Evolutionary conservation across 2,888 invertebrate species (phyloP).

Genomic region (Hartigia nigra): DNA sequence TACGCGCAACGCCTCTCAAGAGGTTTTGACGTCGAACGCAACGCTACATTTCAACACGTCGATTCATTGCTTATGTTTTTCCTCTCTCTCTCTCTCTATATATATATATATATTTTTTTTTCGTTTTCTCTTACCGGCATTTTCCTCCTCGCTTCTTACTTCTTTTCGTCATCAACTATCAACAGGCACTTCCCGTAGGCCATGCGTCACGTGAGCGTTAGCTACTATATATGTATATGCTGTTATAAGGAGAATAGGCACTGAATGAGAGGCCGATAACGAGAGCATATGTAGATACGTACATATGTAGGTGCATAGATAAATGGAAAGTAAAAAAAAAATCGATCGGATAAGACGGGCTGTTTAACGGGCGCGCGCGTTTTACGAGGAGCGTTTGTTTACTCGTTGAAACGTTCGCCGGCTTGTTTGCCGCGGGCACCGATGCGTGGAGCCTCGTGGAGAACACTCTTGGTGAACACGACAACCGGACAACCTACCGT

Average conservation of each 20-base stretch:
- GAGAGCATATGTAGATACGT: background rate
- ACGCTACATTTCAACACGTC: background rate
- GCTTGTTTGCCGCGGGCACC: background rate
- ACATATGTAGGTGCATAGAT: background rate
- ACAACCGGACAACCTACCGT: background rate
- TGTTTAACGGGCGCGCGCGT: background rate
- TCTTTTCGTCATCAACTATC: background rate
- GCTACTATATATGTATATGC: background rate
- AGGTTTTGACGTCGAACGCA: conserved; percentile 1
- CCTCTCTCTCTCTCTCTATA: background rate
- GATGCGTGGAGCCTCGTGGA: background rate
- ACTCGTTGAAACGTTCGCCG: background rate
- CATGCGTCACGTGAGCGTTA: background rate
- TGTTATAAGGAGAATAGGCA: too few relatives aligned
- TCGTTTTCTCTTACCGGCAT: background rate
- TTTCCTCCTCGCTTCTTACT: background rate
- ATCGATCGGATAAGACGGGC: background rate
- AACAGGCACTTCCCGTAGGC: background rate
- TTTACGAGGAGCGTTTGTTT: background rate
- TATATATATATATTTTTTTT: background rate
- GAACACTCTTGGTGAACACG: background rate
- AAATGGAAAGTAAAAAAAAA: background rate
- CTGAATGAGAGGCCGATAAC: background rate
- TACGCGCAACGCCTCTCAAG: background rate
- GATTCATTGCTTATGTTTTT: background rate